A percentile compares a stretch with the other conserved stretches of the same genome.
phyloP scores from a whole-genome alignment of 64 coral and sea anemone genomes.

The Montipora foliosa region DNA sequence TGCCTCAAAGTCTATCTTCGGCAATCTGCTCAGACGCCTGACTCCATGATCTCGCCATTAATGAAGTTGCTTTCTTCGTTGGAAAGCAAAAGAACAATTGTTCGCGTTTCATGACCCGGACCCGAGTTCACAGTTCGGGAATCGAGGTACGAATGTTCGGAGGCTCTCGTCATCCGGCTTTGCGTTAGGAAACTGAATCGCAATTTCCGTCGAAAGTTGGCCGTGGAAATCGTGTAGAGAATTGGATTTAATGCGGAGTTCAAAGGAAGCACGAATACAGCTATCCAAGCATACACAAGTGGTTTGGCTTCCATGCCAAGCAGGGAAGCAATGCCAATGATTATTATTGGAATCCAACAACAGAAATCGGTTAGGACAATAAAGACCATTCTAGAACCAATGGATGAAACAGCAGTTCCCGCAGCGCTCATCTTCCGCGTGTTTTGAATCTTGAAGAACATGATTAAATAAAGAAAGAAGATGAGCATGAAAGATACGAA shows the following conservation, averaged over 20 bases:
- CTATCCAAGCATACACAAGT: slow-evolving; percentile 86
- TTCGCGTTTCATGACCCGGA: not conserved
- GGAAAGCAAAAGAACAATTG: no score
- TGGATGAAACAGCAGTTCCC: slow-evolving; percentile 47
- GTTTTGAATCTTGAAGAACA: slow-evolving; percentile 82
- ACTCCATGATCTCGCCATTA: not conserved
- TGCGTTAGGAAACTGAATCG: slow-evolving; percentile 10
- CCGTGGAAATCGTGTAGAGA: slow-evolving; percentile 88
- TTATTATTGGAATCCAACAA: slow-evolving; percentile 94
- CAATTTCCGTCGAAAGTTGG: slow-evolving; percentile 88
- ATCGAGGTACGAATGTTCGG: slow-evolving; percentile 6
- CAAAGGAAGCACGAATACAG: slow-evolving; percentile 86
- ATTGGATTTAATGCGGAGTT: slow-evolving; percentile 93
- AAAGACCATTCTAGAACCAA: slow-evolving; percentile 90
- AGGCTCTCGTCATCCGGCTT: not conserved
- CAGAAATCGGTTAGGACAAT: slow-evolving; percentile 91
- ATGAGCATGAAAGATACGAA: slow-evolving; percentile 80
- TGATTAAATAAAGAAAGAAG: slow-evolving; percentile 80
- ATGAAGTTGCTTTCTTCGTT: slow-evolving; percentile 2
- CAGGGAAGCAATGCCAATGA: slow-evolving; percentile 87
- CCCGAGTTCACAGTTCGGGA: not conserved
- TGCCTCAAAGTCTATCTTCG: not conserved
- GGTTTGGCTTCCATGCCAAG: slow-evolving; percentile 79
- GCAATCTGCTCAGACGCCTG: not conserved
- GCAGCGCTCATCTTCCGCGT: slow-evolving; percentile 58